Conservation (phyloP, 2,888 invertebrate genomes). For the Hydriomena furcata region DNA sequence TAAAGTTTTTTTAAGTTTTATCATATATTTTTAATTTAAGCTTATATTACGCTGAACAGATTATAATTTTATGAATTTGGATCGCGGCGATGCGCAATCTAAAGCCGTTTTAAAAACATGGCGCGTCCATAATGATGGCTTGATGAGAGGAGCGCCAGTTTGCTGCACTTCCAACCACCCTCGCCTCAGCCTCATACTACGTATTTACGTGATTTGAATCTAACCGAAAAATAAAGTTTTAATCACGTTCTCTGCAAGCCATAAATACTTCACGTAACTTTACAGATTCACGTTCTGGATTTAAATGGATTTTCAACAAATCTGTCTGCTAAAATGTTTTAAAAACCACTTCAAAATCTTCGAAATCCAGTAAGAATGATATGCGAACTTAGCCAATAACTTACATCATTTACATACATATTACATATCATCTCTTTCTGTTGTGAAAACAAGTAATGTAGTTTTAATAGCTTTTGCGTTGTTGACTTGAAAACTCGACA, state of each 20-base stretch:
- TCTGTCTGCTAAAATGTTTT: conserved; percentile 10
- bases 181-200: conserved; percentile 34
- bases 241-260: conserved; percentile 32
- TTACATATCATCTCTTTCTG: no score
- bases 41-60: conserved; percentile 55
- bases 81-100: conserved; percentile 66
- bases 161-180: conserved; percentile 48
- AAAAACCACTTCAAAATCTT: conserved; percentile 8
- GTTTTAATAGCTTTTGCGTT: conserved; percentile 26
- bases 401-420: no score
- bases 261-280: conserved; percentile 30
- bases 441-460: conserved; percentile 5
- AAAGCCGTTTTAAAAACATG: conserved; percentile 80
- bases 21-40: conserved; percentile 49
- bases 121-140: conserved; percentile 78
- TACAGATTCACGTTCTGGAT: conserved; percentile 29
- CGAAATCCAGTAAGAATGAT: conserved; percentile 1
- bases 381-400: conserved; percentile 1
- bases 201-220: conserved; percentile 45
- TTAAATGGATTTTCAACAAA: conserved; percentile 22
- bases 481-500: conserved; percentile 41
- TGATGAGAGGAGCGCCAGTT: conserved; percentile 69
- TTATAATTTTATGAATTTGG: conserved; percentile 57
- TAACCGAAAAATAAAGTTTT: conserved; percentile 35
- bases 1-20: conserved; percentile 56